Conservation (phyloP, 2,888 invertebrate genomes). For the Alsophila aescularia region DNA sequence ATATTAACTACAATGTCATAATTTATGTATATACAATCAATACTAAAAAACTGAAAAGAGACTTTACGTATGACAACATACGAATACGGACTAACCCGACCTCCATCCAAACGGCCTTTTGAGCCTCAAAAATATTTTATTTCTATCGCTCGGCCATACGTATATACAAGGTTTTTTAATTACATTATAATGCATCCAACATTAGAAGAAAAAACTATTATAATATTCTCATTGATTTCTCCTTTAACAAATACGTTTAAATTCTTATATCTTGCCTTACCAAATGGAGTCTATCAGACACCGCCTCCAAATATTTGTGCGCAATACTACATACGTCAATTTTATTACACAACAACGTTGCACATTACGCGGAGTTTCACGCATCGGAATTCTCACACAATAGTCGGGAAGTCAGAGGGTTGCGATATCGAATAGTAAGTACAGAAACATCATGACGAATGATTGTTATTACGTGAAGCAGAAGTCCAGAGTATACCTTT, state of each 20-base stretch:
- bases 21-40: slow-evolving; percentile 78
- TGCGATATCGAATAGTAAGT: slow-evolving; percentile 34
- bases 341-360: slow-evolving; percentile 44
- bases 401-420: slow-evolving; percentile 36
- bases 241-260: slow-evolving; percentile 42
- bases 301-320: slow-evolving; percentile 71
- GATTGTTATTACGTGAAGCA: slow-evolving; percentile 33
- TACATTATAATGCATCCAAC: slow-evolving; percentile 74
- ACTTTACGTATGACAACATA: slow-evolving; percentile 74
- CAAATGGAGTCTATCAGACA: slow-evolving; percentile 73
- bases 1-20: slow-evolving; percentile 60
- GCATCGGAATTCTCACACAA: slow-evolving; percentile 32
- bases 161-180: slow-evolving; percentile 81
- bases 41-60: slow-evolving; percentile 67
- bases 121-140: slow-evolving; percentile 73
- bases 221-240: slow-evolving; percentile 62
- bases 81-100: slow-evolving; percentile 57
- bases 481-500: slow-evolving; percentile 36
- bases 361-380: slow-evolving; percentile 35
- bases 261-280: slow-evolving; percentile 55
- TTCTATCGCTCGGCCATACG: slow-evolving; percentile 77
- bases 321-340: slow-evolving; percentile 50
- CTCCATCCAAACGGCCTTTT: slow-evolving; percentile 52
- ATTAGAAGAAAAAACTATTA: slow-evolving; percentile 62
- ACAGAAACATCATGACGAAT: slow-evolving; percentile 26